Conservation (phyloP, 1,140 invertebrate species). For the Drosophila nigromelanica region DNA sequence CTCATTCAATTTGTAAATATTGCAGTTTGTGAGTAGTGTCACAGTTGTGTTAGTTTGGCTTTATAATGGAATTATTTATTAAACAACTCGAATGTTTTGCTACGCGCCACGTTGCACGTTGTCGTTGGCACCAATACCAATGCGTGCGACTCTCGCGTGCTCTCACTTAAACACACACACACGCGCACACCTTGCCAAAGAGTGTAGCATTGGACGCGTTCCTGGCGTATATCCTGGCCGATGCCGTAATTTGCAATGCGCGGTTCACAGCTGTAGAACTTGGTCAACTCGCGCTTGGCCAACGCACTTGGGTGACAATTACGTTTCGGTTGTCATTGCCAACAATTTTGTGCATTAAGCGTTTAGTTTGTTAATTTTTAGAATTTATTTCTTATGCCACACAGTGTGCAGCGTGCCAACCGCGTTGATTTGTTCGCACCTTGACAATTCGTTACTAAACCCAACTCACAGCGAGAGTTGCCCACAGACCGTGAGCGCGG, state of each 20-base stretch:
- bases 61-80: slow-evolving; percentile 70
- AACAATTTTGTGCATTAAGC: slow-evolving; percentile 36
- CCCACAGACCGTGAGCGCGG: slow-evolving; percentile 26
- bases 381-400: slow-evolving; percentile 72
- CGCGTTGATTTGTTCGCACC: slow-evolving; percentile 82
- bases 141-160: slow-evolving; percentile 55
- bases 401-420: slow-evolving; percentile 73
- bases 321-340: slow-evolving; percentile 4
- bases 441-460: slow-evolving; percentile 77
- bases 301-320: background rate
- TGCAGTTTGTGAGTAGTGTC: slow-evolving; percentile 11
- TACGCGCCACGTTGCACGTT: slow-evolving; percentile 56
- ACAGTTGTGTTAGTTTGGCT: slow-evolving; percentile 33
- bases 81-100: slow-evolving; percentile 48
- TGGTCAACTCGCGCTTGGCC: slow-evolving; percentile 1
- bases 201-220: slow-evolving; percentile 72
- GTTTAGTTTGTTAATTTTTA: slow-evolving; percentile 61
- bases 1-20: slow-evolving; percentile 8
- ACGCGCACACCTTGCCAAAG: slow-evolving; percentile 55
- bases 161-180: slow-evolving; percentile 46
- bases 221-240: slow-evolving; percentile 68
- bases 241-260: slow-evolving; percentile 74
- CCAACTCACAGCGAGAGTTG: slow-evolving; percentile 60
- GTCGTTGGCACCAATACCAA: slow-evolving; percentile 62
- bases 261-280: slow-evolving; percentile 16